These are phyloP conservation scores for Cladorhizidae sp. DNA, from an alignment of 37 sponge, comb jelly and placozoan genomes.

Conservation along the genomic window DNA sequence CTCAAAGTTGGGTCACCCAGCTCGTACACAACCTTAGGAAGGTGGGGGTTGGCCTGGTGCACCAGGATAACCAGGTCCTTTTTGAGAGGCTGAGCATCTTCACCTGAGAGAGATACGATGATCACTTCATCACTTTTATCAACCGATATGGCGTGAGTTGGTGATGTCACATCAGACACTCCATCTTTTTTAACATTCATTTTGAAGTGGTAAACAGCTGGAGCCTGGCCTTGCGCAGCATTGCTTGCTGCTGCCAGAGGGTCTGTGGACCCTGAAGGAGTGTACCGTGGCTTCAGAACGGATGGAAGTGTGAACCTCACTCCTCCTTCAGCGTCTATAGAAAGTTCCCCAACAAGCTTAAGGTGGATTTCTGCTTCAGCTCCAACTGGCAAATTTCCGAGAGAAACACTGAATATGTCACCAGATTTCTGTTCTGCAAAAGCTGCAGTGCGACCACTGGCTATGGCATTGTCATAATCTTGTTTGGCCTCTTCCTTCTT, in stretches of 20 bases:
- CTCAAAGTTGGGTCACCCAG: slow-evolving; percentile 9
- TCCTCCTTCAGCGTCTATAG: slow-evolving; percentile 48
- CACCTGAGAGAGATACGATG: background rate
- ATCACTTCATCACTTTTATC: background rate
- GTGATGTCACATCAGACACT: slow-evolving; percentile 50
- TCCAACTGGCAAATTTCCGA: slow-evolving; percentile 79
- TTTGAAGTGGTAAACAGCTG: slow-evolving; percentile 43
- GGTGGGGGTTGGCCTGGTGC: slow-evolving; percentile 40
- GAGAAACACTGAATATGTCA: slow-evolving; percentile 79
- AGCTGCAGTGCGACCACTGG: slow-evolving; percentile 74
- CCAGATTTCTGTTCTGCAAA: slow-evolving; percentile 67
- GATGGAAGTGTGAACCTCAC: slow-evolving; percentile 61
- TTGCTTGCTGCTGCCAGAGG: background rate
- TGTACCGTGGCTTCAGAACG: slow-evolving; percentile 63
- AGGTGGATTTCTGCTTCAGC: slow-evolving; percentile 59
- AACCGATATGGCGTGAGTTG: slow-evolving; percentile 44
- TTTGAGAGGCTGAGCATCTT: slow-evolving; percentile 21
- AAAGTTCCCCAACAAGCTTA: slow-evolving; percentile 67
- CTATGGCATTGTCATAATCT: slow-evolving; percentile 74
- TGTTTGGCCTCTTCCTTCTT: slow-evolving; percentile 77
- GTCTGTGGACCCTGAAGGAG: slow-evolving; percentile 26
- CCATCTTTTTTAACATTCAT: slow-evolving; percentile 9
- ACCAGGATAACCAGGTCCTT: slow-evolving; percentile 68
- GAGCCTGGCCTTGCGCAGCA: background rate
- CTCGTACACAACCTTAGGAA: slow-evolving; percentile 54